A percentile compares a stretch with the other conserved stretches of the same genome.
Evolutionary conservation across 1,140 invertebrate genomes (phyloP).

Genomic region (Trichonephila inaurata): DNA sequence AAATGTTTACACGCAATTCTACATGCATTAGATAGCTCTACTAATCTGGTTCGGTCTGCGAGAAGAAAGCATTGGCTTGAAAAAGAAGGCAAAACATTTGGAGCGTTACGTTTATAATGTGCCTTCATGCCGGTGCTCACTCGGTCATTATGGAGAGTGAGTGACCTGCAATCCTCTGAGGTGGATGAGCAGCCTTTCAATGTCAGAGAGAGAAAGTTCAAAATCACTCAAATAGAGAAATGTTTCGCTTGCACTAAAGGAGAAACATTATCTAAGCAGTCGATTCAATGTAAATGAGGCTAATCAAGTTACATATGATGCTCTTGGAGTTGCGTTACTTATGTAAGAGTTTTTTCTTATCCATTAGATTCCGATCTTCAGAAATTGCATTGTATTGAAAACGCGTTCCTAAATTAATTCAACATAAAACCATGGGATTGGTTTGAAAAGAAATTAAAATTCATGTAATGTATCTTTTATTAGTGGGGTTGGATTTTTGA

Average conservation of each 20-base stretch:
- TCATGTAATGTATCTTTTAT: no score
- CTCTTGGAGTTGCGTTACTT: no score
- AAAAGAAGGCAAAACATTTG: conserved; percentile 47
- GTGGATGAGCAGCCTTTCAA: conserved; percentile 10
- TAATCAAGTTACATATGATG: no score
- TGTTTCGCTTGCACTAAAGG: background rate
- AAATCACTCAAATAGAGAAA: conserved; percentile 10
- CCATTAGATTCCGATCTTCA: no score
- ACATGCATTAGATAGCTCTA: conserved; percentile 6
- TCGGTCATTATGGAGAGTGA: conserved; percentile 48
- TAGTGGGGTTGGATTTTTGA: no score
- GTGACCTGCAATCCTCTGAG: conserved; percentile 45
- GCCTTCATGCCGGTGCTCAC: conserved; percentile 44
- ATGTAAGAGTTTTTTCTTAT: no score
- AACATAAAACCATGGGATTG: no score
- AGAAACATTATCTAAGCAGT: background rate
- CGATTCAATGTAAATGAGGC: background rate
- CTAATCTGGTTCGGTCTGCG: conserved; percentile 50
- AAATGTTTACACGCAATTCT: conserved; percentile 25
- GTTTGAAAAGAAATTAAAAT: no score
- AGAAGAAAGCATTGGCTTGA: conserved; percentile 20
- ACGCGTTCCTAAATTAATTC: no score
- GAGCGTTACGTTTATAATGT: conserved; percentile 42
- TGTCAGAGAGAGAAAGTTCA: conserved; percentile 37
- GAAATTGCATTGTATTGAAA: no score